phyloP scores from a whole-genome alignment of 2,888 invertebrate species.

The Drosophila sordidula region DNA sequence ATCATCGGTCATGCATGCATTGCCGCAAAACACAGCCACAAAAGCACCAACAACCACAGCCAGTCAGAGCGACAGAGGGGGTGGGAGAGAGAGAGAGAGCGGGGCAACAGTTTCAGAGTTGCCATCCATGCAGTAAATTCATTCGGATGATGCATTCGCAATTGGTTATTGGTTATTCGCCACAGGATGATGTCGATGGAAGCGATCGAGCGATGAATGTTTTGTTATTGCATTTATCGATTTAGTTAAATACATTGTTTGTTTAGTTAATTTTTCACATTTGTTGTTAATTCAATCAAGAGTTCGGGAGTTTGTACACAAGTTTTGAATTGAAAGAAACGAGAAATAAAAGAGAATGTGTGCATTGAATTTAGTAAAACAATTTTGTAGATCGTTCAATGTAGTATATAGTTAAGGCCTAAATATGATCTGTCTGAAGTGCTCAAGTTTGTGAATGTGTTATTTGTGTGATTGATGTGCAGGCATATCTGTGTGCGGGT shows the following conservation, averaged over 20 bases:
- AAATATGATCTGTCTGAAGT: constrained; percentile 44
- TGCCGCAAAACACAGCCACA: constrained; percentile 27
- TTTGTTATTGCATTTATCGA: constrained; percentile 45
- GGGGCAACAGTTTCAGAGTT: constrained; percentile 37
- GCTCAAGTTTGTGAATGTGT: neutral
- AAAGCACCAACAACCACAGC: constrained; percentile 40
- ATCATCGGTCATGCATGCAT: constrained; percentile 51
- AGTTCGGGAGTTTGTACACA: constrained; percentile 41
- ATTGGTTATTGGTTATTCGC: constrained; percentile 41
- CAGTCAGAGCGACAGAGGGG: constrained; percentile 16
- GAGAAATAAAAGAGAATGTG: constrained; percentile 78
- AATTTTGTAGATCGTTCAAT: constrained; percentile 52
- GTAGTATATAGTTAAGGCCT: constrained; percentile 51
- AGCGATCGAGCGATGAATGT: constrained; percentile 56
- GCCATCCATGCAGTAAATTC: constrained; percentile 50
- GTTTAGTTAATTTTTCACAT: constrained; percentile 22
- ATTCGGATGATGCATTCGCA: constrained; percentile 33
- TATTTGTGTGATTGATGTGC: constrained; percentile 11
- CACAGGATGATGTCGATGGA: constrained; percentile 43
- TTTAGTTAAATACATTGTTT: constrained; percentile 49
- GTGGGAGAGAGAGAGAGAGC: constrained; percentile 20
- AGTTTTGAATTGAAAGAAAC: constrained; percentile 68
- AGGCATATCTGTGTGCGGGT: constrained; percentile 31
- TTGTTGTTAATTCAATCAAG: constrained; percentile 57
- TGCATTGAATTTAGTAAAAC: constrained; percentile 77